Conservation (phyloP, 2,888 invertebrate genomes). For the Xanthorhoe designata region DNA sequence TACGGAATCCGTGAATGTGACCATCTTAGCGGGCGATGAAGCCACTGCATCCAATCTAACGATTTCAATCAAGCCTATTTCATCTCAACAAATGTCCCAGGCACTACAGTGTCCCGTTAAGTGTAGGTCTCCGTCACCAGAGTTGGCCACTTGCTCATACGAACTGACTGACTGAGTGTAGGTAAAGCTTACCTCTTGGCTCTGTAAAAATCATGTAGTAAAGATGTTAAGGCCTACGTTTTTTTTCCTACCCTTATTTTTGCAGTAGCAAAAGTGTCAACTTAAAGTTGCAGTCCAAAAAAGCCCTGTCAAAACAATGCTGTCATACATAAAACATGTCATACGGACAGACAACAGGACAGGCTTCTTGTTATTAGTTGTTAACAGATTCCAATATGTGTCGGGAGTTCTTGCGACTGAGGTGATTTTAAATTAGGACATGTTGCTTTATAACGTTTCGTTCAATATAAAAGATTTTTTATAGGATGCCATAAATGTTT, state of each 20-base stretch:
- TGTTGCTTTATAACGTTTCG: conserved; percentile 31
- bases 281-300: background rate
- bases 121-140: no score
- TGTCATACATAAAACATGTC: conserved; percentile 53
- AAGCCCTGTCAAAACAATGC: background rate
- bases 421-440: conserved; percentile 30
- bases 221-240: no score
- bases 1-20: conserved; percentile 45
- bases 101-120: no score
- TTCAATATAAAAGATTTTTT: conserved; percentile 15
- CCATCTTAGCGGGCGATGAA: conserved; percentile 56
- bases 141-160: no score
- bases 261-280: conserved; percentile 1
- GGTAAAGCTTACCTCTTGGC: no score
- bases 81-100: no score
- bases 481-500: background rate
- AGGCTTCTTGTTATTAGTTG: conserved; percentile 44
- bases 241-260: no score
- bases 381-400: conserved; percentile 40
- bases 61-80: conserved; percentile 35
- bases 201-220: no score
- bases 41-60: conserved; percentile 55
- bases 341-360: conserved; percentile 49
- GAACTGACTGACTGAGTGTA: no score
- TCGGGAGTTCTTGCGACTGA: conserved; percentile 33